Percentiles rank a stretch among this genome's conserved stretches.
These are phyloP conservation scores for Hemistola chrysoprasaria DNA, from an alignment of 2,888 invertebrate genomes.

Conservation along the genomic window DNA sequence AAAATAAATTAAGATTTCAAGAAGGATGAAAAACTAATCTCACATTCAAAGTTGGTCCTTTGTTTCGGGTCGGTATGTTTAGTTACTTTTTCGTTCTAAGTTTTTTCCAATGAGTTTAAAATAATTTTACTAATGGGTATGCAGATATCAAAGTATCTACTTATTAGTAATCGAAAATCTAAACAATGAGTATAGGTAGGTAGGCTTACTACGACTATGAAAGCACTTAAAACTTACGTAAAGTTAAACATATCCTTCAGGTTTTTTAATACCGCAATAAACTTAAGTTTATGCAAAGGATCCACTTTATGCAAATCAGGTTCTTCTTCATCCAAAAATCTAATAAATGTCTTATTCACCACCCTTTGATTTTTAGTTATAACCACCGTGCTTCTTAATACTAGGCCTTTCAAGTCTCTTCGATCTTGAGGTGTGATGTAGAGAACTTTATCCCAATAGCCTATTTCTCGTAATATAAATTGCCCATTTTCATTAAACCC, in stretches of 20 bases:
- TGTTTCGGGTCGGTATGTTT: too few species aligned
- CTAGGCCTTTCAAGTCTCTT: slow-evolving; percentile 79
- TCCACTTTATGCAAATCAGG: slow-evolving; percentile 79
- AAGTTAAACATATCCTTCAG: slow-evolving; percentile 85
- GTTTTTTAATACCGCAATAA: slow-evolving; percentile 77
- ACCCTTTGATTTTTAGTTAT: slow-evolving; percentile 48
- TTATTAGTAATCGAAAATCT: too few species aligned
- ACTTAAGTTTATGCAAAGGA: slow-evolving; percentile 85
- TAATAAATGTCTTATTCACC: slow-evolving; percentile 62
- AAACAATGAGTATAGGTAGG: too few species aligned
- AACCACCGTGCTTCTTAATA: slow-evolving; percentile 80
- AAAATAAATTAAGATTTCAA: too few species aligned
- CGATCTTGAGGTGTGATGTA: slow-evolving; percentile 58
- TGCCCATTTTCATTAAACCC: slow-evolving; percentile 78
- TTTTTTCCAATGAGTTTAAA: too few species aligned
- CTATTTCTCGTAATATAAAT: slow-evolving; percentile 69
- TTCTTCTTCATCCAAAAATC: slow-evolving; percentile 70
- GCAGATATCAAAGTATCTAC: too few species aligned
- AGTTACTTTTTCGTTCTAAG: too few species aligned
- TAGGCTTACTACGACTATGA: too few species aligned
- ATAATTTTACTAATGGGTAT: too few species aligned
- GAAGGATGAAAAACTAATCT: too few species aligned
- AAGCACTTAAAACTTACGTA: too few species aligned
- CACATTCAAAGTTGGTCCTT: slow-evolving; percentile 13
- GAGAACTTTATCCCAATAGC: slow-evolving; percentile 64